A percentile compares a stretch with the other conserved stretches of the same genome.
These are phyloP conservation scores for Cebidichthys violaceus DNA, from an alignment of 2,113 vertebrate genomes.

Conservation along the genomic window DNA sequence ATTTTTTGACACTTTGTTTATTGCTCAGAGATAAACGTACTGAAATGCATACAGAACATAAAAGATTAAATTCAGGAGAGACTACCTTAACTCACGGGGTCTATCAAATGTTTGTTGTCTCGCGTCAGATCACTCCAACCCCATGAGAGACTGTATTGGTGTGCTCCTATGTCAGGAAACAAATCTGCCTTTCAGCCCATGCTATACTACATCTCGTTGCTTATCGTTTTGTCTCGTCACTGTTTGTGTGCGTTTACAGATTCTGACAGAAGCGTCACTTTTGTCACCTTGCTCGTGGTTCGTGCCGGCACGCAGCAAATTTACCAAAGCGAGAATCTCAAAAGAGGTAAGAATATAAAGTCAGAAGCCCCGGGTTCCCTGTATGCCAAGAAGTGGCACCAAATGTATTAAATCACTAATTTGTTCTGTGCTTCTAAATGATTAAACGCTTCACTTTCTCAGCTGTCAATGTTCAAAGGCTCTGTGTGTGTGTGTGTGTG, in stretches of 20 bases:
- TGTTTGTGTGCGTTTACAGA: conserved; percentile 63
- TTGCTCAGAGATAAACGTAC: not conserved
- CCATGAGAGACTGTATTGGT: no score
- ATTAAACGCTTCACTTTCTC: not conserved
- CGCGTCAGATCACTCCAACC: not conserved
- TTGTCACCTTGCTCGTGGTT: conserved; percentile 52
- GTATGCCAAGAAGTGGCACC: not conserved
- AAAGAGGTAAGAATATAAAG: conserved; percentile 66
- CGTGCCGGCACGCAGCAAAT: conserved; percentile 72
- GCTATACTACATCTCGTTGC: not conserved
- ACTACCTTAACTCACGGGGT: not conserved
- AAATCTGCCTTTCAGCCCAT: not conserved
- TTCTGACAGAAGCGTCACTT: conserved; percentile 48
- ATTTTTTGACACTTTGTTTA: no score
- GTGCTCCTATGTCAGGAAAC: not conserved
- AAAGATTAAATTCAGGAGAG: not conserved
- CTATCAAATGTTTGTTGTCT: not conserved
- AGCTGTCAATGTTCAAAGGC: not conserved
- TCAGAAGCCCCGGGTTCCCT: accelerated
- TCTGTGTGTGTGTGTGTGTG: not conserved
- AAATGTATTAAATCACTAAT: not conserved
- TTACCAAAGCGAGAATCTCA: conserved; percentile 78
- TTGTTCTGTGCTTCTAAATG: not conserved
- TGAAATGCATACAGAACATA: not conserved
- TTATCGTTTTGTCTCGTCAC: not conserved